phyloP scores from a whole-genome alignment of 2,888 invertebrate genomes.

The Arenicola marina region DNA sequence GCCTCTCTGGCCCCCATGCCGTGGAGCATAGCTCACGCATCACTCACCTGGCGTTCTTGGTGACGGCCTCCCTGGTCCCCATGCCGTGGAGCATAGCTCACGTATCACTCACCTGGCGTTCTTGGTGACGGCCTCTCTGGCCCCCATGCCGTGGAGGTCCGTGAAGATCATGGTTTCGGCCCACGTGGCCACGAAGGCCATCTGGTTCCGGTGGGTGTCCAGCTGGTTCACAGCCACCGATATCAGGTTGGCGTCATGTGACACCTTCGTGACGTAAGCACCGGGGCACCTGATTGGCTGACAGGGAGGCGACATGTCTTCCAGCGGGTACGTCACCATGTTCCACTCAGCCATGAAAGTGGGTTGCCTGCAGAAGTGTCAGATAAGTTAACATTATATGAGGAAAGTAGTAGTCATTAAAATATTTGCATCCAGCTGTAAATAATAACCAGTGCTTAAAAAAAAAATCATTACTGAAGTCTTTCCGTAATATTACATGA shows the following conservation, averaged over 20 bases:
- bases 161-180: slow-evolving; percentile 49
- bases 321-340: slow-evolving; percentile 14
- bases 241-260: slow-evolving; percentile 51
- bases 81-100: too few relatives aligned
- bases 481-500: too few relatives aligned
- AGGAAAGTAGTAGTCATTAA: too few relatives aligned
- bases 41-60: too few relatives aligned
- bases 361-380: background rate
- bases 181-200: slow-evolving; percentile 52
- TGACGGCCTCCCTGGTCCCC: too few relatives aligned
- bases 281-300: slow-evolving; percentile 43
- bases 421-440: too few relatives aligned
- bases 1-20: too few relatives aligned
- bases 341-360: slow-evolving; percentile 29
- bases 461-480: too few relatives aligned
- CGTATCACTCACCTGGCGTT: slow-evolving; percentile 10
- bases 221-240: slow-evolving; percentile 56
- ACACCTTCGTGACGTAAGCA: slow-evolving; percentile 43
- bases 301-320: slow-evolving; percentile 29
- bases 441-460: too few relatives aligned
- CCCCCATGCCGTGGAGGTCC: slow-evolving; percentile 39
- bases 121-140: slow-evolving; percentile 17
- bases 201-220: slow-evolving; percentile 40
- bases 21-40: too few relatives aligned
- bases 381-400: too few relatives aligned